A percentile compares a stretch with the other conserved stretches of the same genome.
phyloP scores from a whole-genome alignment of 2,888 invertebrate species.

The Tetranychus truncatus region DNA sequence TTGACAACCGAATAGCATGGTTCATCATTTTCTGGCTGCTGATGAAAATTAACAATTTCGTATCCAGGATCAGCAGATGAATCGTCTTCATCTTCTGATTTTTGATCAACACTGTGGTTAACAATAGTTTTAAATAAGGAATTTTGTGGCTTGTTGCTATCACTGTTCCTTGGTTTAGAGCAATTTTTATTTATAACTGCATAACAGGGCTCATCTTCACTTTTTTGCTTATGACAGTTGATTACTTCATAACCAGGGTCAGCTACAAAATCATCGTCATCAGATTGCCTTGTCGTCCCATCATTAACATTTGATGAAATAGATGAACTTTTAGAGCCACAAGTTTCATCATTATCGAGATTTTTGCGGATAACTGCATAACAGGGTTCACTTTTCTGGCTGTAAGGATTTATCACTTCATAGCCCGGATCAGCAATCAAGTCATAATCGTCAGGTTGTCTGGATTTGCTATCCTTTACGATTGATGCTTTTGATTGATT shows the following conservation, averaged over 20 bases:
- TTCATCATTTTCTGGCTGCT: no score
- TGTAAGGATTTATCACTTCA: conserved; percentile 4
- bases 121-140: no score
- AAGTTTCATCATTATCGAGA: not conserved
- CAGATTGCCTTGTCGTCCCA: not conserved
- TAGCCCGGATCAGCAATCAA: conserved; percentile 9
- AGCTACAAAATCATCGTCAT: not conserved
- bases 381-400: conserved; percentile 13
- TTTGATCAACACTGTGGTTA: not conserved
- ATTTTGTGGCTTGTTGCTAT: no score
- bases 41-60: no score
- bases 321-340: not conserved
- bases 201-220: not conserved
- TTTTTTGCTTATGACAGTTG: not conserved
- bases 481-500: no score
- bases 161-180: no score
- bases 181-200: not conserved
- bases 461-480: no score
- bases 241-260: conserved; percentile 8
- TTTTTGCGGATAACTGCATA: conserved; percentile 19
- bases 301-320: not conserved
- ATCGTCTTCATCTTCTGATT: conserved; percentile 3
- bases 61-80: not conserved
- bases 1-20: no score
- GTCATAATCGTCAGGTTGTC: no score